Percentiles rank a stretch among this genome's conserved stretches.
Evolutionary conservation across 2,797 vertebrate species (phyloP).

Genomic region (Acridotheres tristis): DNA sequence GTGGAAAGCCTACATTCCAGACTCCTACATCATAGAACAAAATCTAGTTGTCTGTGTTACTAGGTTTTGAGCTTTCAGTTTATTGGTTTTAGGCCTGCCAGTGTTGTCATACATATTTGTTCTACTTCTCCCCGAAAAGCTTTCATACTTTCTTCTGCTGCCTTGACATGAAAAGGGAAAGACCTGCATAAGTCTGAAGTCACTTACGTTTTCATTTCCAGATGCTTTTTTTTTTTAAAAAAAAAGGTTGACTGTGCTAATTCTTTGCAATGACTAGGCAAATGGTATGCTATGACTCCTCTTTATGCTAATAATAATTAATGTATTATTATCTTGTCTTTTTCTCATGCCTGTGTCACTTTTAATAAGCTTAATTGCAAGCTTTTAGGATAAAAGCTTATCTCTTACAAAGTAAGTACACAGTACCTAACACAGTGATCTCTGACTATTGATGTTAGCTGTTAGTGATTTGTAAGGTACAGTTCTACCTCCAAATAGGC

Average conservation of each 20-base stretch:
- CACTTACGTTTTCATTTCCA: neutral
- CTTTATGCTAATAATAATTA: conserved; percentile 50
- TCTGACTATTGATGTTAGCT: neutral
- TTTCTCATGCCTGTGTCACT: conserved; percentile 32
- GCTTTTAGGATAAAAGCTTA: conserved; percentile 46
- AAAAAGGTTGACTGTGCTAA: conserved; percentile 12
- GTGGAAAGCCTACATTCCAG: neutral
- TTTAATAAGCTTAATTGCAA: conserved; percentile 55
- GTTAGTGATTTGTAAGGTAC: conserved; percentile 24
- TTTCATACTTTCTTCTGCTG: neutral
- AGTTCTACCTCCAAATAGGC: neutral
- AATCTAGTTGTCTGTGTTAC: neutral
- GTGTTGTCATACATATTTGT: neutral
- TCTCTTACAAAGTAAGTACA: neutral
- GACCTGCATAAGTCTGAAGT: neutral
- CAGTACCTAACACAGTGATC: neutral
- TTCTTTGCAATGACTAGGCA: conserved; percentile 56
- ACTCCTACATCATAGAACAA: neutral
- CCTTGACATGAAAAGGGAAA: neutral
- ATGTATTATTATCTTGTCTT: conserved; percentile 58
- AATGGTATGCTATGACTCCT: conserved; percentile 57
- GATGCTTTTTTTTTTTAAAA: neutral
- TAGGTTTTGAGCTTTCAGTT: neutral
- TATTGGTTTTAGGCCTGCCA: neutral
- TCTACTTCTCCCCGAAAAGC: neutral